Conservation (phyloP, 2,113 vertebrate genomes). For the Chionodraco myersi region DNA sequence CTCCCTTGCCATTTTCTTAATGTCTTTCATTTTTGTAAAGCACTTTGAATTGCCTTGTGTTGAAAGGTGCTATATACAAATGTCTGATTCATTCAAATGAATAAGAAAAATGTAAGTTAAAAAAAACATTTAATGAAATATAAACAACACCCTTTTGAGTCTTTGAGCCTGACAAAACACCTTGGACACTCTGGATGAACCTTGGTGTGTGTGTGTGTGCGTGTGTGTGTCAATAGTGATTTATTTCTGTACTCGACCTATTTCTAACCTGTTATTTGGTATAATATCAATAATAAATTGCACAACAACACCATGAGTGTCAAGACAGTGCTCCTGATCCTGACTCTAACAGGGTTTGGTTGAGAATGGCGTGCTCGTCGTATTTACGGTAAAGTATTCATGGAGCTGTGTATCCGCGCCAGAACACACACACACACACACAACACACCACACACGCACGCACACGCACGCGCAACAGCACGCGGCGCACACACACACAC, state of each 20-base stretch:
- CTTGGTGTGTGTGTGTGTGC: too few species aligned
- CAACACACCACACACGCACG: conserved; percentile 42
- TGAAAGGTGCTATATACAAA: too few species aligned
- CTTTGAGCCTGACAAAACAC: neutral
- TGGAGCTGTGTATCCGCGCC: neutral
- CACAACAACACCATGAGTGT: conserved; percentile 2
- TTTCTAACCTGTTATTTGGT: neutral
- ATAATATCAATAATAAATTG: conserved; percentile 12
- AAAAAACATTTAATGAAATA: too few species aligned
- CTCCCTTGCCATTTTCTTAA: too few species aligned
- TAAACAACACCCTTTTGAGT: too few species aligned
- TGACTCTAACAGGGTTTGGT: neutral
- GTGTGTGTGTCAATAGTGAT: neutral
- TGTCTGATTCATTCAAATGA: too few species aligned
- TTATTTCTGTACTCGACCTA: neutral
- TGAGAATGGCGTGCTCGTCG: conserved; percentile 9
- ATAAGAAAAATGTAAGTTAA: too few species aligned
- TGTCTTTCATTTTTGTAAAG: too few species aligned
- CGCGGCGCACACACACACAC: conserved; percentile 47
- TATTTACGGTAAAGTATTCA: conserved; percentile 15
- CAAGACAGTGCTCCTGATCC: neutral
- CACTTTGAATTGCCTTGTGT: too few species aligned
- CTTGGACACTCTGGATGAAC: neutral
- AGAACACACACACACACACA: conserved; percentile 37
- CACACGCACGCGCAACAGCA: conserved; percentile 47